Conservation (phyloP, 2,888 invertebrate genomes). For the Amiota minor region DNA sequence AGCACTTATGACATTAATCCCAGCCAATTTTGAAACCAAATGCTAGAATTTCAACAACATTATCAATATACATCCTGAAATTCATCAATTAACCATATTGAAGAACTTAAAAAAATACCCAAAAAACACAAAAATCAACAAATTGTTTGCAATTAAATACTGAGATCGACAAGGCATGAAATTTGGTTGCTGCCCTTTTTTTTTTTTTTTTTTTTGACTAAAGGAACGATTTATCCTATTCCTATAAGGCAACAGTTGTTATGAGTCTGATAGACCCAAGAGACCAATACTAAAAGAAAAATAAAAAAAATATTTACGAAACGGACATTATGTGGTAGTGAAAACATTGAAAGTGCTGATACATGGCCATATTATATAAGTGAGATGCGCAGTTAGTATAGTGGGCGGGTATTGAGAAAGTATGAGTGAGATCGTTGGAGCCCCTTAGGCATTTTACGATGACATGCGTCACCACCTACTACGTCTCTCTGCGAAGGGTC, state of each 20-base stretch:
- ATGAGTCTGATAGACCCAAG: slow-evolving; percentile 48
- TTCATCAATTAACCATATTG: slow-evolving; percentile 51
- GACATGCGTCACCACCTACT: slow-evolving; percentile 72
- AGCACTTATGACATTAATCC: slow-evolving; percentile 54
- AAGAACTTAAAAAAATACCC: background rate
- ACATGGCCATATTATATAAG: slow-evolving; percentile 11
- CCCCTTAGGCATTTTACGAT: slow-evolving; percentile 68
- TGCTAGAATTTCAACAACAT: slow-evolving; percentile 65
- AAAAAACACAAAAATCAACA: slow-evolving; percentile 42
- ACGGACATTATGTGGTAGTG: slow-evolving; percentile 49
- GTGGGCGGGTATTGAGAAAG: too few relatives aligned
- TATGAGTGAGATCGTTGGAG: slow-evolving; percentile 37
- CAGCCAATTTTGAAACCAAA: slow-evolving; percentile 64
- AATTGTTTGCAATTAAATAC: slow-evolving; percentile 67
- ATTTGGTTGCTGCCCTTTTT: slow-evolving; percentile 62
- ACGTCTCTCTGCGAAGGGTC: slow-evolving; percentile 42
- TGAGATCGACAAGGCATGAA: slow-evolving; percentile 63
- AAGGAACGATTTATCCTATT: background rate
- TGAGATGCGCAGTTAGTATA: background rate
- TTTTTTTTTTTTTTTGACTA: slow-evolving; percentile 21
- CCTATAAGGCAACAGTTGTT: slow-evolving; percentile 25
- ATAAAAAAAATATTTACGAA: slow-evolving; percentile 59
- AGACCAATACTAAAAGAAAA: slow-evolving; percentile 41
- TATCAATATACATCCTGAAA: slow-evolving; percentile 47
- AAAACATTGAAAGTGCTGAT: slow-evolving; percentile 38